Evolutionary conservation across 2,888 invertebrate genomes (phyloP), one percentile per base, ranked within the genome.

Genomic region (Achlya flavicornis): DNA sequence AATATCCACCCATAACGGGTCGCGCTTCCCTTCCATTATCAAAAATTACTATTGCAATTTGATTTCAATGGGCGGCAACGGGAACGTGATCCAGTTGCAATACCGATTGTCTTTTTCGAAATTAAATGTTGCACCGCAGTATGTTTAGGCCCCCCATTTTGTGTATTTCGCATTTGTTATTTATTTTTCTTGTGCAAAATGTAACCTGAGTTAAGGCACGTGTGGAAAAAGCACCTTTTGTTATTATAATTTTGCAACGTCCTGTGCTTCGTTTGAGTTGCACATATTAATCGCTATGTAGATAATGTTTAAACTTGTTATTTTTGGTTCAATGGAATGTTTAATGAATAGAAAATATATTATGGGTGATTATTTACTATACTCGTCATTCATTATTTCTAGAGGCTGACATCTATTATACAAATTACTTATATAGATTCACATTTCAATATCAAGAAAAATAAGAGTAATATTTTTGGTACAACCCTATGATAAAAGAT

Each of bases 1-100:
- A 87, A 90, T 84, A 89, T 87, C 89, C 89, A 85, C 90, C 90
- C 89, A 91, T 90, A 85, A 86, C 83, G 78, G 80, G 70, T 63
- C 77, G 71, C 77, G 83, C 87, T 87, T 89, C 90, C 89, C 87
- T 83, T 89, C 80, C 82, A 88, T 90, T 90, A 90, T 88, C 88
- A 89, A 87, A 91, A 91, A 90, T 88, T 87, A 88, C 87, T 90
- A 90, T 91, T 90, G 90, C 91, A 86, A 87, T 90, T 85, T 87
- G 82, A 86, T 86, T 87, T 85, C 75, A 78, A 81, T 85, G 86
- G 91, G 90, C 88, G 87, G 79, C 75, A 65, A 64, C 64, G 63
- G 77, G 74, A 69, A 88, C 90, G 87, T 88, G 90, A 89, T 89
- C 85, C 81, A 76, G 79, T 87, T 86, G 80, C 82, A 81, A 66